Base-by-base conservation (phyloP, 2,888 invertebrate species). In the Netelia inedita region DNA sequence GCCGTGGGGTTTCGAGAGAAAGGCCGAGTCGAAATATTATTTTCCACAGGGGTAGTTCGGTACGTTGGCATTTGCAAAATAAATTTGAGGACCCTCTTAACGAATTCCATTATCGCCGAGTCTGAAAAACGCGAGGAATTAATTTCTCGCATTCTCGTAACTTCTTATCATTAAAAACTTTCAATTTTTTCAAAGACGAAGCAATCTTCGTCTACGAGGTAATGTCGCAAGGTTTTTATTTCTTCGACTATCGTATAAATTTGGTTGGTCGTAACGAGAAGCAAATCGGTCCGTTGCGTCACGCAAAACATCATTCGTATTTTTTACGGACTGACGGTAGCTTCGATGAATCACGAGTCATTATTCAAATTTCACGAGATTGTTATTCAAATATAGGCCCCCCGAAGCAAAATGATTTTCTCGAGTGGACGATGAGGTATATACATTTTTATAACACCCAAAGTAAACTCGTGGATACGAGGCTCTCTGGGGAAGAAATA, bases 1-100 rank as follows among this genome's bases (percentile, higher is more conserved):
- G 50, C 66, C 41, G 71, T 55, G 57, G 59, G 65, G 16, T 78
- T 76, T 71, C 43, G 57, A 66, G 76, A 66, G 53, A 19, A 68
- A 59, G 61, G 61, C 53, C 71, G 10, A 57, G 14, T 81, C 35
- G 10, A n/a, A 68, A 46, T 43, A 68, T 75, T 65, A 57, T 73
- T 66, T 66, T 73, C 14, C 55, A 68, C 21, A 23, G 35, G 21
- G 35, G 55, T 46, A 46, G 46, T 46, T 46, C 3, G 35, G 35
- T 35, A 35, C 46, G 14, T 14, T 46, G 8, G 10, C 11, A 11
- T 35, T 35, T 6, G 35, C 8, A 35, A 35, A 6, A 35, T 35
- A 35, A 35, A 35, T 8, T 0, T 6, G 35, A 35, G 35, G 8
- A 35, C 35, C 35, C 5, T 35, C 6, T 35, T 35, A 35, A 35